Evolutionary conservation across 2,797 vertebrate genomes (phyloP).

Genomic region (Coilia nasus): DNA sequence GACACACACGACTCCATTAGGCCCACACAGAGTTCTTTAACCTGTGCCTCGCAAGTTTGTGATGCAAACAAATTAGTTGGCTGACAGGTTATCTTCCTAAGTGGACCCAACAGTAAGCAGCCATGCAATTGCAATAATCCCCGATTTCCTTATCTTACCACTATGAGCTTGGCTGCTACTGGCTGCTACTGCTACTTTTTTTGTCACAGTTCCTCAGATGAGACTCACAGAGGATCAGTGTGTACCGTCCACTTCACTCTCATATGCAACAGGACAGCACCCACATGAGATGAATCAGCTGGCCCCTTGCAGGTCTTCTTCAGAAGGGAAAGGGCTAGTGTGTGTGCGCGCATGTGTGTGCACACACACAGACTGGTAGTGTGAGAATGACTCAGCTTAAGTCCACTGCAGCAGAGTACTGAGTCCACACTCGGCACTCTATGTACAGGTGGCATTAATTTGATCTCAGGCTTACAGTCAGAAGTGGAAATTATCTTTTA

Average conservation of each 20-base stretch:
- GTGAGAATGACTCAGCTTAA: slow-evolving; percentile 4
- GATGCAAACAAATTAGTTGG: background rate
- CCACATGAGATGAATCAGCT: background rate
- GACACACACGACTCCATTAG: background rate
- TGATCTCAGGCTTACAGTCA: background rate
- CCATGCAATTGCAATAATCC: background rate
- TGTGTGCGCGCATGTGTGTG: background rate
- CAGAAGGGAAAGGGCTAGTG: background rate
- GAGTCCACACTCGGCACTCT: background rate
- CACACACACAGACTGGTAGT: background rate
- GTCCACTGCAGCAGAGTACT: background rate
- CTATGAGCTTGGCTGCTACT: background rate
- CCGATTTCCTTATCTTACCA: background rate
- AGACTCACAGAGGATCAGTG: background rate
- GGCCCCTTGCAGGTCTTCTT: background rate
- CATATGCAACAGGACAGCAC: background rate
- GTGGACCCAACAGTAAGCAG: background rate
- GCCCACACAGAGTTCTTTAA: background rate
- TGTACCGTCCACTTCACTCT: background rate
- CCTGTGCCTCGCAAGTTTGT: background rate
- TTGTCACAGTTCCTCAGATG: background rate
- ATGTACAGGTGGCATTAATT: background rate
- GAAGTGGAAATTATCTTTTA: background rate
- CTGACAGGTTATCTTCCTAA: background rate
- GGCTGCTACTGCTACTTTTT: background rate